Base-by-base conservation (phyloP, 2,888 invertebrate genomes). In the Andrena dorsata region DNA sequence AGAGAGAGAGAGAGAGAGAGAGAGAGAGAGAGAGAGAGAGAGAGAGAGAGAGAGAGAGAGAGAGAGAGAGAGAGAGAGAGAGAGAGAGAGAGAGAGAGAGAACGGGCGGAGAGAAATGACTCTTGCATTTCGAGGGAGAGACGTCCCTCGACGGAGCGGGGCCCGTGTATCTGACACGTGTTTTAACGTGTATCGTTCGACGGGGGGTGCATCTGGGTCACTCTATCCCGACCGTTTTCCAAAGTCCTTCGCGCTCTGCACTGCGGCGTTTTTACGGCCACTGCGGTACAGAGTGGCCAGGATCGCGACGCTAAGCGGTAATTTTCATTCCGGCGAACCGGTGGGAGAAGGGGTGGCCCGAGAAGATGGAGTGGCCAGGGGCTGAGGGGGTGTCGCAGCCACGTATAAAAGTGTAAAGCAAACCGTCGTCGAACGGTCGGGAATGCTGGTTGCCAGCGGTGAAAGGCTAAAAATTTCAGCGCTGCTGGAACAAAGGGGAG, bases 261-360 rank as follows among this genome's bases (percentile, higher is more conserved):
- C 56, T 75, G 78, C 82, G 82, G 74, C 74, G 80, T 80, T 83
- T 80, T 84, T 83, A 76, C 83, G 80, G 69, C 60, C 76, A 80
- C 72, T 82, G 83, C 79, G 79, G 73, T 64, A 75, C 20, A 63
- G 49, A 60, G 61, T 60, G 63, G 70, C 68, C 63, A 69, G 72
- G 64, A 72, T 65, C 65, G 76, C 56, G 53, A 56, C n/a, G 63
- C 26, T 35, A 41, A 72, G 35, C 65, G 58, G 53, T 68, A 47
- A 69, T 72, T 53, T 49, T 64, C 71, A 68, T 78, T 74, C 49
- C 20, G 47, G 41, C 32, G 53, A 20, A 16, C 16, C 35, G 8
- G 13, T 0, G 30, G 7, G 13, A n/a, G n/a, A n/a, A n/a, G 32
- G 28, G 6, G 30, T 6, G 63, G 16, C 4, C 5, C 13, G 13